These are phyloP conservation scores for Bovichtus diacanthus DNA, from an alignment of 2,797 vertebrate species.

Conservation along the genomic window DNA sequence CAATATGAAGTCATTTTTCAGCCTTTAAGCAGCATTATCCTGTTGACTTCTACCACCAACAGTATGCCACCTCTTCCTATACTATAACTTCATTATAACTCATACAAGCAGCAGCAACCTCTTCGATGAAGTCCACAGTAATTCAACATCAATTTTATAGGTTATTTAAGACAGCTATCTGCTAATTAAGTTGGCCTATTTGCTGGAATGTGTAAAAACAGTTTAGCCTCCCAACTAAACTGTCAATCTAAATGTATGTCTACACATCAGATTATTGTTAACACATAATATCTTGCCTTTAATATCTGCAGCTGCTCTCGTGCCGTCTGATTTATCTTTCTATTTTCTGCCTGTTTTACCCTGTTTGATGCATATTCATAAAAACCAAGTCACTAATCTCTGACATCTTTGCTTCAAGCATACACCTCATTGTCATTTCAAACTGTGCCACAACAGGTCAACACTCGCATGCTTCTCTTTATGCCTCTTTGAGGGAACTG, in stretches of 20 bases:
- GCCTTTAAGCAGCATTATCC: not conserved
- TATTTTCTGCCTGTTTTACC: constrained; percentile 23
- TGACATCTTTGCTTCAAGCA: constrained; percentile 24
- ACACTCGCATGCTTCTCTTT: not conserved
- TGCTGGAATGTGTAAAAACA: not conserved
- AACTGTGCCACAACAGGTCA: constrained; percentile 15
- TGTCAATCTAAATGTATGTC: constrained; percentile 1
- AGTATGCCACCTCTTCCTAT: not conserved
- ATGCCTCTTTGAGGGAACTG: not conserved
- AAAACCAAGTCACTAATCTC: constrained; percentile 34
- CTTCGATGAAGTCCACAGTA: not conserved
- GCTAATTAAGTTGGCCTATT: not conserved
- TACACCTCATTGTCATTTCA: constrained; percentile 14
- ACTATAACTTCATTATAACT: not conserved
- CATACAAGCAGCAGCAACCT: not conserved
- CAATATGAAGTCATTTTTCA: constrained; percentile 1
- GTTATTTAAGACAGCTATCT: not conserved
- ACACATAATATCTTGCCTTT: constrained; percentile 35
- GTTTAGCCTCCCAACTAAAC: not conserved
- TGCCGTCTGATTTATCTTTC: constrained; percentile 17
- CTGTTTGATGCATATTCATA: constrained; percentile 23
- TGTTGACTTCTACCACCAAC: not conserved
- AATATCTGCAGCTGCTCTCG: constrained; percentile 20
- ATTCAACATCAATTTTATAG: not conserved
- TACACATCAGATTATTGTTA: constrained; percentile 27